Conservation (phyloP, 2,797 vertebrate genomes). For the Galagoides demidoff region DNA sequence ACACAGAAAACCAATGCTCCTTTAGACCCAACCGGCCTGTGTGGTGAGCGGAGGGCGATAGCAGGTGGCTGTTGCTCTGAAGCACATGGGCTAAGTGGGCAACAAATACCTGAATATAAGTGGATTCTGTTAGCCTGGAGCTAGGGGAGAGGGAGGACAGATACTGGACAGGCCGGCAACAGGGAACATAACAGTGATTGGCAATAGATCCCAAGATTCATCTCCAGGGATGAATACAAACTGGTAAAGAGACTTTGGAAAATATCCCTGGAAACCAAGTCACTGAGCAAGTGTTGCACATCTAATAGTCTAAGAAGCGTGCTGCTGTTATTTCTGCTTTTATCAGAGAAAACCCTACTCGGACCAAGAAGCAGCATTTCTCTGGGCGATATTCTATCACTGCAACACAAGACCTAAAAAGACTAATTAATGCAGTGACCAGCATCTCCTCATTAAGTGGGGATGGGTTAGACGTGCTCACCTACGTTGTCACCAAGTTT, state of each 20-base stretch:
- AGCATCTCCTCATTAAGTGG: not conserved
- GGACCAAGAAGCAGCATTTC: not conserved
- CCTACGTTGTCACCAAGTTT: not conserved
- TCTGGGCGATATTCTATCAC: not conserved
- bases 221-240: not conserved
- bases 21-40: not conserved
- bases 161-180: not conserved
- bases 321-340: not conserved
- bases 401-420: not conserved
- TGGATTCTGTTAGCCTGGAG: not conserved
- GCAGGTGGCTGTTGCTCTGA: not conserved
- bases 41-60: not conserved
- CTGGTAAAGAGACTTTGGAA: not conserved
- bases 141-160: no score
- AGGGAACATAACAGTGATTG: rapidly evolving
- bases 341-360: not conserved
- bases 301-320: not conserved
- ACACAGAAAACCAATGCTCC: not conserved
- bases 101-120: not conserved
- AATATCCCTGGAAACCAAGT: not conserved
- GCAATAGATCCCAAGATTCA: not conserved
- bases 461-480: not conserved
- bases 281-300: not conserved
- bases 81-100: not conserved
- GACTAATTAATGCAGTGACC: slow-evolving; percentile 5